Evolutionary conservation across 2,113 vertebrate genomes (phyloP).

Genomic region (Oreochromis aureus): DNA sequence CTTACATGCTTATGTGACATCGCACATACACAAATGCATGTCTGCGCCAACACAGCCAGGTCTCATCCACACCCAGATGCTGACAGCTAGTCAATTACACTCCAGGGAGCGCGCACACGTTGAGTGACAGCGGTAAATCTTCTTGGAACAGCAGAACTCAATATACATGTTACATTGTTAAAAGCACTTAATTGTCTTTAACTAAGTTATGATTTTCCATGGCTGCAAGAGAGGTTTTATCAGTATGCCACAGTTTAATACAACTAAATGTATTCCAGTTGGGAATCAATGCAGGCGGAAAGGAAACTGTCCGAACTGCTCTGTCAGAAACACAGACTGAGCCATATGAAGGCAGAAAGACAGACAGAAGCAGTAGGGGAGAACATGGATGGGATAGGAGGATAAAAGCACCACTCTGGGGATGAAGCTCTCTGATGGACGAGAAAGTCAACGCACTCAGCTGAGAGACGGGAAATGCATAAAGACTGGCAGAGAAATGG

Average conservation of each 20-base stretch:
- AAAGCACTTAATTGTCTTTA: background rate
- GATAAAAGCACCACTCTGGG: conserved; percentile 30
- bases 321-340: background rate
- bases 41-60: background rate
- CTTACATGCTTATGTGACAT: background rate
- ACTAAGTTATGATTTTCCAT: background rate
- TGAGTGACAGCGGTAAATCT: background rate
- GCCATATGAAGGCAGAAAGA: background rate
- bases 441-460: conserved; percentile 11
- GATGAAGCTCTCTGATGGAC: conserved; percentile 30
- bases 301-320: background rate
- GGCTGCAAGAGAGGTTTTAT: background rate
- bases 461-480: conserved; percentile 4
- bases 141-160: conserved; percentile 4
- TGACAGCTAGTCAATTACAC: conserved; percentile 21
- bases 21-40: background rate
- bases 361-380: background rate
- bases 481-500: background rate
- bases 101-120: background rate
- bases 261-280: background rate
- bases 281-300: background rate
- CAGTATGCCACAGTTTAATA: background rate
- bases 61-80: background rate
- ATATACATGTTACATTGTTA: background rate
- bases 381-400: conserved; percentile 12